Evolutionary conservation across 2,797 vertebrate species (phyloP).

Genomic region (Argyrosomus regius): DNA sequence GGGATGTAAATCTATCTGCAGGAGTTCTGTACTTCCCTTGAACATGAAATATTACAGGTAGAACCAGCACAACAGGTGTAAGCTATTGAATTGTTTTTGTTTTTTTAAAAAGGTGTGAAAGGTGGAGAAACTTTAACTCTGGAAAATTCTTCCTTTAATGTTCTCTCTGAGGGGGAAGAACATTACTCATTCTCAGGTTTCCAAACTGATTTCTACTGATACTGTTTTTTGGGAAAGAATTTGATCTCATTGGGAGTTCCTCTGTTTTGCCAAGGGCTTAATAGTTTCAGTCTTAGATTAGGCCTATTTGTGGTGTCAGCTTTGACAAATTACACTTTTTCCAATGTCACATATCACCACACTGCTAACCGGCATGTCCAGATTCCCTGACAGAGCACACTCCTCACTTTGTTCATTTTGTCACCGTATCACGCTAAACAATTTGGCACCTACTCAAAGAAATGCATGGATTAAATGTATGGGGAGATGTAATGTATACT

Average conservation of each 20-base stretch:
- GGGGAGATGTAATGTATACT: conserved; percentile 22
- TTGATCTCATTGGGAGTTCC: conserved; percentile 73
- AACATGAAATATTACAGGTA: background rate
- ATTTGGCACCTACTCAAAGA: conserved; percentile 33
- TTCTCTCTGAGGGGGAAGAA: conserved; percentile 39
- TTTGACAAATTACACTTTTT: conserved; percentile 77
- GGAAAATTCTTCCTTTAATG: conserved; percentile 10
- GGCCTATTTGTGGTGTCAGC: conserved; percentile 66
- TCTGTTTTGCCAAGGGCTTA: conserved; percentile 72
- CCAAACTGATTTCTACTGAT: conserved; percentile 53
- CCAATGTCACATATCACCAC: conserved; percentile 66
- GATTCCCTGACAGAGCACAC: conserved; percentile 53
- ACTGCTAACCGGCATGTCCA: conserved; percentile 58
- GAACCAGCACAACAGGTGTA: conserved; percentile 15
- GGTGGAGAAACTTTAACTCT: conserved; percentile 14
- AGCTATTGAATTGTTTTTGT: background rate
- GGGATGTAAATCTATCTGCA: background rate
- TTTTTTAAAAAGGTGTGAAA: conserved; percentile 12
- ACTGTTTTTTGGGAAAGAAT: conserved; percentile 67
- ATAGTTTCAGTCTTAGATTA: conserved; percentile 68
- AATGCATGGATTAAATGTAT: conserved; percentile 30
- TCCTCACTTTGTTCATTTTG: conserved; percentile 49
- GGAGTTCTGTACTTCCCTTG: background rate
- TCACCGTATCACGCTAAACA: conserved; percentile 55
- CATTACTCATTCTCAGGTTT: conserved; percentile 62